Evolutionary conservation across 2,888 invertebrate genomes (phyloP).

Genomic region (Heliconius hortense): DNA sequence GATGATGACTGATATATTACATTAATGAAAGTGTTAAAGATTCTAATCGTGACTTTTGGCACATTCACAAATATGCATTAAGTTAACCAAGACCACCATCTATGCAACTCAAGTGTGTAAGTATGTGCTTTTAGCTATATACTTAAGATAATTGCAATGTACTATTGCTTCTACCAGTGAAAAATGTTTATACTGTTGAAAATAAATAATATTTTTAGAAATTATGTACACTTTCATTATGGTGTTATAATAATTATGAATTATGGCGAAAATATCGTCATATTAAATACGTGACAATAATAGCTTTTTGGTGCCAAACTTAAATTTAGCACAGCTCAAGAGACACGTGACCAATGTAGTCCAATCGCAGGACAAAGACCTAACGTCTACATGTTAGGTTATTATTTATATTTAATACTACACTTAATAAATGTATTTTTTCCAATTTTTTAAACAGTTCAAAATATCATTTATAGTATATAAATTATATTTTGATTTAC

Average conservation of each 20-base stretch:
- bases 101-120: neutral
- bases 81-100: constrained; percentile 17
- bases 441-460: neutral
- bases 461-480: neutral
- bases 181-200: neutral
- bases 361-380: constrained; percentile 29
- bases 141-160: neutral
- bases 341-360: constrained; percentile 27
- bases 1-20: constrained; percentile 12
- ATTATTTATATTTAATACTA: neutral
- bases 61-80: neutral
- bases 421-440: neutral
- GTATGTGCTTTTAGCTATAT: neutral
- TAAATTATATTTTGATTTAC: neutral
- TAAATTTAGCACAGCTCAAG: constrained; percentile 26
- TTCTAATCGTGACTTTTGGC: constrained; percentile 17
- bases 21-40: constrained; percentile 12
- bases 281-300: constrained; percentile 27
- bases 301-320: constrained; percentile 33
- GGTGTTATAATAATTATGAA: constrained; percentile 16
- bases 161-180: neutral
- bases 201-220: neutral
- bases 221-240: neutral
- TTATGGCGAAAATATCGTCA: constrained; percentile 20
- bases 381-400: constrained; percentile 4